A percentile compares a stretch with the other conserved stretches of the same genome.
Evolutionary conservation across 2,888 invertebrate genomes (phyloP).

Genomic region (Eristalis intricaria): DNA sequence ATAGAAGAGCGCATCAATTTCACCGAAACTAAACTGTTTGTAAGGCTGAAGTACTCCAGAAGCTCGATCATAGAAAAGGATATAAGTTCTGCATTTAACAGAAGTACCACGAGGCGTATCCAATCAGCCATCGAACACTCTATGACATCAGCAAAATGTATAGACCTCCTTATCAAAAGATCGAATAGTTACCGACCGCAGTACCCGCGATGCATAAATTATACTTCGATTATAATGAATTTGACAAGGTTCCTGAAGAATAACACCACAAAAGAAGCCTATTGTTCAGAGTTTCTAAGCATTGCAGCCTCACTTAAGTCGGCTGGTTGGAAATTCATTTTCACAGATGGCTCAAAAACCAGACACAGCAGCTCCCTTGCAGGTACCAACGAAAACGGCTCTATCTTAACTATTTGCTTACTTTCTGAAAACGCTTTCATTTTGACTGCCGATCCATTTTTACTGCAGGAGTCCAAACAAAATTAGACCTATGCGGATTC

Average conservation of each 20-base stretch:
- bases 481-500: no score
- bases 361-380: no score
- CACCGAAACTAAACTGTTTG: not conserved
- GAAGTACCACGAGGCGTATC: not conserved
- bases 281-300: not conserved
- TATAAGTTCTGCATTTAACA: no score
- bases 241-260: not conserved
- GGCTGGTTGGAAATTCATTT: not conserved
- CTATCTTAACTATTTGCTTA: no score
- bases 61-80: not conserved
- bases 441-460: no score
- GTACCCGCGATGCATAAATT: no score
- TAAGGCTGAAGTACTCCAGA: not conserved
- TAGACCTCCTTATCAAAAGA: not conserved
- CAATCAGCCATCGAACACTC: not conserved
- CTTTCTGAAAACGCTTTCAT: no score
- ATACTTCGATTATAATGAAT: not conserved
- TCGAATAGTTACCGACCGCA: no score
- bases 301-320: not conserved
- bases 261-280: not conserved
- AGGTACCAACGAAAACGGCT: no score
- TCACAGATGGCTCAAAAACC: not conserved
- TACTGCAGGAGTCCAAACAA: no score
- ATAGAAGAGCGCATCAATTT: not conserved
- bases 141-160: not conserved